These are phyloP conservation scores for Macrobrachium nipponense DNA, from an alignment of 1,140 invertebrate species.

Conservation along the genomic window DNA sequence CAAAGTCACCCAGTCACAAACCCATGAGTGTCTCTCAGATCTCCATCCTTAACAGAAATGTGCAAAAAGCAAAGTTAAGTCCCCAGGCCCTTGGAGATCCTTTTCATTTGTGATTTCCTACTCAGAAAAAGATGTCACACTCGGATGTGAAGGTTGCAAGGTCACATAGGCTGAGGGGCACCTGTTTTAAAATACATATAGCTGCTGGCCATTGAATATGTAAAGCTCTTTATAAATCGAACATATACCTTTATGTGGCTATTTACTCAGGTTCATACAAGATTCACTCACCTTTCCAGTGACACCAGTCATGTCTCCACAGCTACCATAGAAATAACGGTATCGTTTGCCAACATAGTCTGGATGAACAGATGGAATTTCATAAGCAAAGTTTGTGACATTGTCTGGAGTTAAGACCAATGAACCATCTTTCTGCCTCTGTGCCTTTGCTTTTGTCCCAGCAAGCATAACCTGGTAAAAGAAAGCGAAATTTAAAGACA, in stretches of 20 bases:
- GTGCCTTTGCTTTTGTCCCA: constrained; percentile 53
- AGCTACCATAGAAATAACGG: constrained; percentile 89
- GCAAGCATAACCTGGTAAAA: constrained; percentile 51
- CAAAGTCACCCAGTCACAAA: too few relatives aligned
- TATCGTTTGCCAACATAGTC: constrained; percentile 77
- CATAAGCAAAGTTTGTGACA: constrained; percentile 66
- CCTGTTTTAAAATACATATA: too few relatives aligned
- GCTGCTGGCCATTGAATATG: too few relatives aligned
- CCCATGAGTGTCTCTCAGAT: too few relatives aligned
- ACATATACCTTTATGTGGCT: too few relatives aligned
- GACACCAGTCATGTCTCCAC: constrained; percentile 73
- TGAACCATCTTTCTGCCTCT: constrained; percentile 60
- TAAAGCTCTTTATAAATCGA: not conserved
- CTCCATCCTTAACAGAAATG: too few relatives aligned
- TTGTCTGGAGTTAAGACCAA: constrained; percentile 55
- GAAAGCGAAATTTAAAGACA: not conserved
- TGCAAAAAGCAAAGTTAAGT: too few relatives aligned
- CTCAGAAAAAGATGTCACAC: too few relatives aligned
- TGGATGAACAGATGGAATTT: constrained; percentile 85
- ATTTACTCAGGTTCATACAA: not conserved
- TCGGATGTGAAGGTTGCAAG: too few relatives aligned
- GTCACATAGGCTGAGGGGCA: too few relatives aligned
- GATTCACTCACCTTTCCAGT: constrained; percentile 41
- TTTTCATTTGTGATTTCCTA: too few relatives aligned
- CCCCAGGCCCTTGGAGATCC: too few relatives aligned